These are phyloP conservation scores for Hyalella azteca DNA, from an alignment of 2,888 invertebrate species.

Conservation along the genomic window DNA sequence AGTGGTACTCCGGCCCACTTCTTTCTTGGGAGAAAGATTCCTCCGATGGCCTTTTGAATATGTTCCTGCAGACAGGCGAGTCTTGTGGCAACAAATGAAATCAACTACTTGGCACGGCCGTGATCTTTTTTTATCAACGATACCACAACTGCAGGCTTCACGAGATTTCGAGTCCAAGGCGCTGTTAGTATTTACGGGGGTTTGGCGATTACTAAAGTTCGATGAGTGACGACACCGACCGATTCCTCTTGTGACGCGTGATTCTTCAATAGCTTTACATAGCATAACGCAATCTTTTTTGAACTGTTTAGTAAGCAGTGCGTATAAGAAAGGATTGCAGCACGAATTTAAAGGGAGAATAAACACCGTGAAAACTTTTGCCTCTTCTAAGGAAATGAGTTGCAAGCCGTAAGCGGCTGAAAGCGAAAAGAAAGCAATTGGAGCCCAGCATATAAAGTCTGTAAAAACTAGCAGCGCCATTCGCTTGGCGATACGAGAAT, in stretches of 20 bases:
- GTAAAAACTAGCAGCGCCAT: conserved; percentile 97
- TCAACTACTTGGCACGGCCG: background rate
- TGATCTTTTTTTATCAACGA: conserved; percentile 6
- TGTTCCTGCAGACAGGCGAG: background rate
- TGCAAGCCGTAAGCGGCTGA: conserved; percentile 92
- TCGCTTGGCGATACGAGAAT: conserved; percentile 91
- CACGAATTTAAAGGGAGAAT: conserved; percentile 94
- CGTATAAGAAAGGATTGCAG: conserved; percentile 97
- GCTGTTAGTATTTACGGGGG: conserved; percentile 85
- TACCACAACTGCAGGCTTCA: conserved; percentile 47
- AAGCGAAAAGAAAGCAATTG: conserved; percentile 92
- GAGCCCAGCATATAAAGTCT: conserved; percentile 97
- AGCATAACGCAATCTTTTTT: conserved; percentile 96
- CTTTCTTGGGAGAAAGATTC: conserved; percentile 33
- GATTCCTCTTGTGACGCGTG: conserved; percentile 84
- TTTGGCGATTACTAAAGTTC: conserved; percentile 86
- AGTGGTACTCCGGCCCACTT: conserved; percentile 73
- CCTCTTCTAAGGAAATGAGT: conserved; percentile 89
- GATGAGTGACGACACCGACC: conserved; percentile 84
- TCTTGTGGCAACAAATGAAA: conserved; percentile 34
- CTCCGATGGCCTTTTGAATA: conserved; percentile 27
- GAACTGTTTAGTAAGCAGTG: conserved; percentile 96
- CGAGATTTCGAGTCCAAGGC: conserved; percentile 77
- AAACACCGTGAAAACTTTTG: conserved; percentile 88
- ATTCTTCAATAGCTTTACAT: conserved; percentile 95